Percentiles rank a stretch among this genome's conserved stretches.
Conservation (phyloP, 2,113 vertebrate genomes). For the Nyctereutes procyonoides region DNA sequence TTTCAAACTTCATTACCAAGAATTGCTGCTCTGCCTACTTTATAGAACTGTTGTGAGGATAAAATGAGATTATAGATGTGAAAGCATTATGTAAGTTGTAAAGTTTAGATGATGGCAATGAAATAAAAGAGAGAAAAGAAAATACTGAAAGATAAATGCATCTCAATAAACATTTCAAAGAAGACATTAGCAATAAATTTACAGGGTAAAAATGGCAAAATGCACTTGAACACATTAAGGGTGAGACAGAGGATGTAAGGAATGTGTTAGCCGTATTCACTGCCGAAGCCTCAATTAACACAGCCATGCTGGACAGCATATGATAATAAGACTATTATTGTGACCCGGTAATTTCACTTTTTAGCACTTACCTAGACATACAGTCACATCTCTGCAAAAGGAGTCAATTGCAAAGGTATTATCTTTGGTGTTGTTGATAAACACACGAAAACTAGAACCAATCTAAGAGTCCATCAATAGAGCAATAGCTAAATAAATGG, state of each 20-base stretch:
- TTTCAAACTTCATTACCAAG: constrained; percentile 52
- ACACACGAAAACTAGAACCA: neutral
- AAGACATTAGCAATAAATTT: neutral
- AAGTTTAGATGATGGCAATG: neutral
- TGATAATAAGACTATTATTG: neutral
- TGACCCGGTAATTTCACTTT: neutral
- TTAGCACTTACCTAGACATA: neutral
- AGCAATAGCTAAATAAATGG: neutral
- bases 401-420: neutral
- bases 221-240: neutral
- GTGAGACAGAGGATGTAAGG: neutral
- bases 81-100: neutral
- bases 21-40: constrained; percentile 27
- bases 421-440: neutral
- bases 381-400: neutral
- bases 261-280: neutral
- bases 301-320: rapidly evolving
- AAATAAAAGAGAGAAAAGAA: constrained; percentile 45
- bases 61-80: constrained; percentile 40
- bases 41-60: constrained; percentile 20
- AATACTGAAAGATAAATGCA: constrained; percentile 35
- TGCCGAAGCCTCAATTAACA: neutral
- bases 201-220: neutral
- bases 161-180: neutral
- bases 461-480: neutral